Conservation (phyloP, 2,113 vertebrate species). For the Nothocercus julius region DNA sequence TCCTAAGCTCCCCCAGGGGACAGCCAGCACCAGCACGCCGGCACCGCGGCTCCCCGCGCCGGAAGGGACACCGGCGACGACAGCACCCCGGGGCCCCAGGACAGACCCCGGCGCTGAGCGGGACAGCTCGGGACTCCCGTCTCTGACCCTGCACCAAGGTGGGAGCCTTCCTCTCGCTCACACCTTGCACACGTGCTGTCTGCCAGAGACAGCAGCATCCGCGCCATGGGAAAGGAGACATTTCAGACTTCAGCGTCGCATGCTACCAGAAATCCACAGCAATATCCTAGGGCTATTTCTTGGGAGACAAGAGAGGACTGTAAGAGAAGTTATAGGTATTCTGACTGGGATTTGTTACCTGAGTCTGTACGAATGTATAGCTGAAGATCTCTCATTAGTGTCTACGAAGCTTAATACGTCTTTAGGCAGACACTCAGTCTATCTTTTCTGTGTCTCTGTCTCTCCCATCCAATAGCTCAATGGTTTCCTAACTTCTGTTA, state of each 20-base stretch:
- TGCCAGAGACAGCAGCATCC: not conserved
- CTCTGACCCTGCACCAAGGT: not conserved
- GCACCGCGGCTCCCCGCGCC: not conserved
- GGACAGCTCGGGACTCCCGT: not conserved
- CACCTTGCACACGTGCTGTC: not conserved
- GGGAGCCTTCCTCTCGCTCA: not conserved
- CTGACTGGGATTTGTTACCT: not conserved
- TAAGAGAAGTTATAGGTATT: not conserved
- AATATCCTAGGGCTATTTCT: not conserved
- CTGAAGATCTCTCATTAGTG: not conserved
- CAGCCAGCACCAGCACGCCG: too few relatives aligned
- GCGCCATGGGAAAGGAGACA: not conserved
- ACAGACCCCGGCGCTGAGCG: not conserved
- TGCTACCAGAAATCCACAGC: not conserved
- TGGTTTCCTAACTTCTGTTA: slow-evolving; percentile 4
- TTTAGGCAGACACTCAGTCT: not conserved
- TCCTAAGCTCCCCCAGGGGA: too few relatives aligned
- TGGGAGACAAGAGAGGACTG: not conserved
- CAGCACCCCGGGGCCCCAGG: not conserved
- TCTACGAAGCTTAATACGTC: not conserved
- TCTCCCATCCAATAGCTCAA: not conserved
- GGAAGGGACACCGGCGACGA: not conserved
- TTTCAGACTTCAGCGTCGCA: not conserved
- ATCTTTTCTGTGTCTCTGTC: not conserved
- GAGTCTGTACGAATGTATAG: not conserved